Evolutionary conservation across 2,113 vertebrate genomes (phyloP), one percentile per base, ranked within the genome.

Genomic region (Typhlomys cinereus): DNA sequence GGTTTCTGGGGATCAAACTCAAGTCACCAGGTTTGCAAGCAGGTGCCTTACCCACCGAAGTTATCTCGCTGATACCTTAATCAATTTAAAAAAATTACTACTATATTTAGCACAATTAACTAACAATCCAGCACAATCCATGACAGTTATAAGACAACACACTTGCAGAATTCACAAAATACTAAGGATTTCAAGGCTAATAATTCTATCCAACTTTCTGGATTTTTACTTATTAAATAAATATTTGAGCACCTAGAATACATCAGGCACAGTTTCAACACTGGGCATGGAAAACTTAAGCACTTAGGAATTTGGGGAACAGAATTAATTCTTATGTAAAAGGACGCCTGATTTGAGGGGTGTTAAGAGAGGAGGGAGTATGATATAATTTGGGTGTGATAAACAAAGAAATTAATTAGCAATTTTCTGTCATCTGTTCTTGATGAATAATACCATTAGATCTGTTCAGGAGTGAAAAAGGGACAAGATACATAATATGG

Each of bases 131-230:
- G 29, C 23, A 81, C 29, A 85, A 57, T 61, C 7, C 8, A 14
- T 83, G 27, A 79, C 4, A 85, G 34, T 83, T 0, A 73, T 14
- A 89, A 73, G 25, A n/a, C 44, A 70, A 69, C 92, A 25, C 48
- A 95, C 52, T 27, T 81, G 39, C 36, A 59, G n/a, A 76, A 76
- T 81, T n/a, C n/a, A n/a, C n/a, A n/a, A n/a, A n/a, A n/a, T n/a
- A n/a, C n/a, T 29, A 61, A 57, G 34, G 7, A 83, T 87, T 25
- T 23, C 59, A 83, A 73, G 11, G 66, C 0, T 29, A 14, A 74
- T 8, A 74, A 20, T 81, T 70, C 74, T 48, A 66, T 59, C 2
- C 29, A 61, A 41, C 61, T 54, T 59, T 85, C 52, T 44, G 78
- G 17, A 12, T 89, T 44, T 75, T 79, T 70, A 79, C 50, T 79